phyloP scores from a whole-genome alignment of 2,888 invertebrate species.

The Acronicta leporina region DNA sequence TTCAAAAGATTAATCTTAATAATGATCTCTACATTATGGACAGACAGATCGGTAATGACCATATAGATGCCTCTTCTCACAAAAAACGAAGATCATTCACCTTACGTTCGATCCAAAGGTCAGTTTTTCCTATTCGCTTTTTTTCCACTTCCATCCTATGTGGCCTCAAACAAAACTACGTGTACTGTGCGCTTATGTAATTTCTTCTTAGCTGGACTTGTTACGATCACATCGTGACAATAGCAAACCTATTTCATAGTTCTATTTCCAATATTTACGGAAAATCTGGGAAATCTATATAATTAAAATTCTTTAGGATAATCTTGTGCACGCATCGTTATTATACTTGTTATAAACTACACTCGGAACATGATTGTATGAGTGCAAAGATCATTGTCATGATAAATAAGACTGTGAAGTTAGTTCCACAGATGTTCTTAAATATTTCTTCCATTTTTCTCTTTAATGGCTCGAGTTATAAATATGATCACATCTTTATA shows the following conservation, averaged over 20 bases:
- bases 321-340: not conserved
- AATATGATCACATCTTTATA: constrained; percentile 20
- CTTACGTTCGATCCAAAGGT: constrained; percentile 28
- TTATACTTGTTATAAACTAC: constrained; percentile 8
- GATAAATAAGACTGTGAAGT: not conserved
- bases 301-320: no score
- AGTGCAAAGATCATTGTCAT: constrained; percentile 3
- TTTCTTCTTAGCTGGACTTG: constrained; percentile 22
- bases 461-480: not conserved
- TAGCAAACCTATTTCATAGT: no score
- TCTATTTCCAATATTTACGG: no score
- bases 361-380: constrained; percentile 6
- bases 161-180: constrained; percentile 23
- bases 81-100: constrained; percentile 33
- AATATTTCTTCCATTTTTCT: not conserved
- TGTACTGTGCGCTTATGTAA: constrained; percentile 17
- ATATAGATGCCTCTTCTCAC: constrained; percentile 4
- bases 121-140: constrained; percentile 22
- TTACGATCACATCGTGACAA: constrained; percentile 17
- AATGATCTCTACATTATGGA: constrained; percentile 28
- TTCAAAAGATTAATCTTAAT: constrained; percentile 27
- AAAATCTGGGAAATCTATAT: no score
- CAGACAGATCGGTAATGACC: constrained; percentile 4
- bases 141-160: constrained; percentile 7
- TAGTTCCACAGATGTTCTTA: no score